Percentiles rank a stretch among this genome's conserved stretches.
Conservation (phyloP, 2,113 vertebrate genomes). For the Motacilla alba region DNA sequence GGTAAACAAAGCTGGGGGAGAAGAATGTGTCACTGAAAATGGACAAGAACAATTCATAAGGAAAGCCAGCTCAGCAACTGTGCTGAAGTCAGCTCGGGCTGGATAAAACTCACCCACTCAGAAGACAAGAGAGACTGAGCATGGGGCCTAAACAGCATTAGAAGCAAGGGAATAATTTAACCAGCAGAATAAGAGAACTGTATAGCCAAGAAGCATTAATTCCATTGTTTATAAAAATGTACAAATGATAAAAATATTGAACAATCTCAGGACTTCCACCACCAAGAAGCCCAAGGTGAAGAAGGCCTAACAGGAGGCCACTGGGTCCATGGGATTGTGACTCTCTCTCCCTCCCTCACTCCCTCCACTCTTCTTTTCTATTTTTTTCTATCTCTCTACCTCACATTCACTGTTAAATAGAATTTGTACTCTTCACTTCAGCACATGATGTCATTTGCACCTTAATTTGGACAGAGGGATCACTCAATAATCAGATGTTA, state of each 20-base stretch:
- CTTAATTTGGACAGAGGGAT: neutral
- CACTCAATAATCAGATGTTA: neutral
- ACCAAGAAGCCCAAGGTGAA: neutral
- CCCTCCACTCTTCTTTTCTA: neutral
- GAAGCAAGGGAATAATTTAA: neutral
- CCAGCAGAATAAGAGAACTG: neutral
- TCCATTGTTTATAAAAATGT: neutral
- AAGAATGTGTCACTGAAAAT: neutral
- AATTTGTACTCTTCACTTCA: neutral
- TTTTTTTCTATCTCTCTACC: neutral
- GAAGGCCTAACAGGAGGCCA: neutral
- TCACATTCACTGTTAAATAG: neutral
- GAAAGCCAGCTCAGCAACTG: neutral
- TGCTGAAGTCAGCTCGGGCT: neutral
- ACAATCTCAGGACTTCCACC: neutral
- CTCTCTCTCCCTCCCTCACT: neutral
- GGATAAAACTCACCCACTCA: neutral
- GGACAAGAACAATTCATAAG: neutral
- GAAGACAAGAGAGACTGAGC: neutral
- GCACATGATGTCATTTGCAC: neutral
- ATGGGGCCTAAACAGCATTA: neutral
- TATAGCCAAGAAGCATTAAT: neutral
- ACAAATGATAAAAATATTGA: neutral
- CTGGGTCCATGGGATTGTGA: neutral
- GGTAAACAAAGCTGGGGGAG: neutral